Evolutionary conservation across 2,113 vertebrate species (phyloP).

Genomic region (Puntigrus tetrazona): DNA sequence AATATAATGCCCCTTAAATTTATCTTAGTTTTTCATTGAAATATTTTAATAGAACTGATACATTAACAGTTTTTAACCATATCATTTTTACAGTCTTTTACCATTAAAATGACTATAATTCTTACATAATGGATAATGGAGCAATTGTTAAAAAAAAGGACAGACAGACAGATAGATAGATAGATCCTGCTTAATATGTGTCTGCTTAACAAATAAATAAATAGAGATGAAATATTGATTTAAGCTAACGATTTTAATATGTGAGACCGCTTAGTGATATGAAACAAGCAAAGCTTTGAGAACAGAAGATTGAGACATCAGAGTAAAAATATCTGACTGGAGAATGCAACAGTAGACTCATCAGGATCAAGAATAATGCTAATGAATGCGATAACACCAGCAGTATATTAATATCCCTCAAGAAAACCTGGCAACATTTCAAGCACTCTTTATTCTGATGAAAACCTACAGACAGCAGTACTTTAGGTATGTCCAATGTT

Average conservation of each 20-base stretch:
- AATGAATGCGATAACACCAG: not conserved
- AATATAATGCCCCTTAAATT: no score
- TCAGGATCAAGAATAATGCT: not conserved
- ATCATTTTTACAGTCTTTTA: no score
- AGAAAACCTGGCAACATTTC: conserved; percentile 42
- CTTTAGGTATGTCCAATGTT: conserved; percentile 64
- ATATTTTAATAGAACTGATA: no score
- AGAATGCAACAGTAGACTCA: not conserved
- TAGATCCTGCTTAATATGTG: no score
- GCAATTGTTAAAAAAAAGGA: not conserved
- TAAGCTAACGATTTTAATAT: not conserved
- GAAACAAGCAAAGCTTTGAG: not conserved
- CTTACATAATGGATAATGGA: not conserved
- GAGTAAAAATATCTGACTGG: not conserved
- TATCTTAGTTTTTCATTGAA: no score
- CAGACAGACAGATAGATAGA: no score
- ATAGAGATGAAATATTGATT: not conserved
- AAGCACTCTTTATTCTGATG: not conserved
- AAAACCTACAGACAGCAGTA: conserved; percentile 6
- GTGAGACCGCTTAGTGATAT: not conserved
- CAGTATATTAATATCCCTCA: not conserved
- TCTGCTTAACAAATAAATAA: not conserved
- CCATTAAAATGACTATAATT: no score
- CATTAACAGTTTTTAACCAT: no score
- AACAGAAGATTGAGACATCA: not conserved